Conservation (phyloP, 2,113 vertebrate species). For the Cricetomys ansorgei region DNA sequence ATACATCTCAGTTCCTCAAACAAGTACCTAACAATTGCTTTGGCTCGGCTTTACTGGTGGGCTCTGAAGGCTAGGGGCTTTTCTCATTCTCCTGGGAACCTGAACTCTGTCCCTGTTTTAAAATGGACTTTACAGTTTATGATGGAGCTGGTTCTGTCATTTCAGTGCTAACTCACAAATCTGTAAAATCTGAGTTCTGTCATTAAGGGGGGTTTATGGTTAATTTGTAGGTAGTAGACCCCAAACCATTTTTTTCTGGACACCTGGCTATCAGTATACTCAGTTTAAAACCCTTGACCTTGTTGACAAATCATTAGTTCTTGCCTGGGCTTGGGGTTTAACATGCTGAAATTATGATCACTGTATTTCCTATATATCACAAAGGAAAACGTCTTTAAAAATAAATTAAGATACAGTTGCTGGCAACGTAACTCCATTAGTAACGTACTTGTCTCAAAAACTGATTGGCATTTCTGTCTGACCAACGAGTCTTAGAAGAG, state of each 20-base stretch:
- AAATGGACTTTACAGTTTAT: too few species aligned
- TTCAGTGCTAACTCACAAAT: background rate
- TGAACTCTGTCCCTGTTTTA: too few species aligned
- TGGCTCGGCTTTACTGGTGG: too few species aligned
- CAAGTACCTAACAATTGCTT: too few species aligned
- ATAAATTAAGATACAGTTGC: background rate
- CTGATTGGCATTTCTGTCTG: conserved; percentile 4
- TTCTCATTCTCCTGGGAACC: too few species aligned
- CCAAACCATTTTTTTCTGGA: background rate
- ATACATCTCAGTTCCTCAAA: too few species aligned
- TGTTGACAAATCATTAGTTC: background rate
- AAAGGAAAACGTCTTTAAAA: conserved; percentile 17
- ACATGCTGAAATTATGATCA: background rate
- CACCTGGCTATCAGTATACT: background rate
- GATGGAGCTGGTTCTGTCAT: too few species aligned
- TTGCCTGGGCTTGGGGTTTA: background rate
- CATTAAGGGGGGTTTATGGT: background rate
- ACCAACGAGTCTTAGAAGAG: conserved; percentile 11
- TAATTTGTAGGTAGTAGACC: background rate
- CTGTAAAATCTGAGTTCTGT: background rate
- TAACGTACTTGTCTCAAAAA: background rate
- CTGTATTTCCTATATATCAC: background rate
- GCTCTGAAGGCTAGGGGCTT: too few species aligned
- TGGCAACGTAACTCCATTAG: background rate
- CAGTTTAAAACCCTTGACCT: background rate